Evolutionary conservation across 2,888 invertebrate genomes (phyloP), one percentile per base, ranked within the genome.

Genomic region (Tipula helvola): DNA sequence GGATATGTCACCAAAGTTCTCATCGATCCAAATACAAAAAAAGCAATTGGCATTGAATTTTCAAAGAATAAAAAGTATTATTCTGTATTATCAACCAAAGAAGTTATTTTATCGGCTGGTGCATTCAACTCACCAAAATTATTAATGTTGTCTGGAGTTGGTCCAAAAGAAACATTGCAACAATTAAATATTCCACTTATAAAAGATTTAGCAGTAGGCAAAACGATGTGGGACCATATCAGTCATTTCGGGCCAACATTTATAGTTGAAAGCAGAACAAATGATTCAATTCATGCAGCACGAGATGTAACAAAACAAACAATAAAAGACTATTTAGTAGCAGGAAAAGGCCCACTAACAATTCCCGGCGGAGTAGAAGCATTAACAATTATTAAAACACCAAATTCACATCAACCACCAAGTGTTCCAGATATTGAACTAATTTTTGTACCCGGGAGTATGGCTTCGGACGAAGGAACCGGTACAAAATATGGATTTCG

Each of bases 81-180:
- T 88, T 91, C 90, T 13, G 94, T 93, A 0, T 90, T 90, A 86
- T 95, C 95, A 0, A 93, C 93, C 0, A 95, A 95, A 90, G 96
- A 96, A 92, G 94, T 97, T 0, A 95, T 97, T 87, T 89, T 97
- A 71, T 95, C 95, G 84, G 96, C 96, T 10, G 97, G 97, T 0
- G 94, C 96, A 1, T 94, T 97, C 88, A 96, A 96, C 89, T 95
- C 96, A 0, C 96, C 97, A 0, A 97, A 97, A 90, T 90, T 97
- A 4, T 92, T 97, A 13, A 96, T 97, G 96, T 90, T 97, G 18
- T 96, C 96, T 13, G 96, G 96, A 0, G 89, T 93, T 39, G 93
- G 93, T n/a, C 93, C 93, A 0, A 91, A 89, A 88, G 88, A 92
- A 83, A 91, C 94, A 88, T 90, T 94, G 18, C 89, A 90, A 83